Evolutionary conservation across 2,113 vertebrate species (phyloP).

Genomic region (Megalops atlanticus): DNA sequence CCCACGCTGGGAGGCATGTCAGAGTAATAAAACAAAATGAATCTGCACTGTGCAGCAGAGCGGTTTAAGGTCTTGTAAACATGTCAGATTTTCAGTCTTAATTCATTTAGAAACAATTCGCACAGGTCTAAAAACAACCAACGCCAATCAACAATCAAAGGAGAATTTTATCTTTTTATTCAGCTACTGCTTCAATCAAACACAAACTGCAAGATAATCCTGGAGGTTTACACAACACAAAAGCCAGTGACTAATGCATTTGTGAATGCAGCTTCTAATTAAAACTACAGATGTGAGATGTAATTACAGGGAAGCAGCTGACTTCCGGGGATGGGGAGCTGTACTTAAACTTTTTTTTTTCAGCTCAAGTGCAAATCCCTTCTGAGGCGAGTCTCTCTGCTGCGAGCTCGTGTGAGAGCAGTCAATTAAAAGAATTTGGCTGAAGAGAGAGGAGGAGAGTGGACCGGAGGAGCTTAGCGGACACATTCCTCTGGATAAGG

Average conservation of each 20-base stretch:
- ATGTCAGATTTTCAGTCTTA: slow-evolving; percentile 13
- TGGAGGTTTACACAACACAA: neutral
- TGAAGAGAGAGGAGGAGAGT: neutral
- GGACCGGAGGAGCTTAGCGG: neutral
- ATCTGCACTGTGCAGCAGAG: too few relatives aligned
- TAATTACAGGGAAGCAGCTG: neutral
- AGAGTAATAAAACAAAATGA: too few relatives aligned
- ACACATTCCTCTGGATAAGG: neutral
- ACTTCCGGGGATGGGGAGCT: neutral
- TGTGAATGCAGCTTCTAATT: neutral
- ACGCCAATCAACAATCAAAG: neutral
- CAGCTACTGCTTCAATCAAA: slow-evolving; percentile 1
- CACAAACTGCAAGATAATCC: neutral
- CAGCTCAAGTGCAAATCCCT: neutral
- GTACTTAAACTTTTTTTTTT: slow-evolving; percentile 2
- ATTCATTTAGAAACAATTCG: slow-evolving; percentile 13
- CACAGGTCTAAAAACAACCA: neutral
- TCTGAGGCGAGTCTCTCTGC: neutral
- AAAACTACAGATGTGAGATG: neutral
- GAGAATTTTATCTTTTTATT: neutral
- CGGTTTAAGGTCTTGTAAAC: too few relatives aligned
- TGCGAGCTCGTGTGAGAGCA: neutral
- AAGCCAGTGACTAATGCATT: neutral
- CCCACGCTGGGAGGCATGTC: too few relatives aligned
- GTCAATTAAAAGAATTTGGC: slow-evolving; percentile 14